Percentiles rank a stretch among this genome's conserved stretches.
These are phyloP conservation scores for Rapana venosa DNA, from an alignment of 2,888 invertebrate genomes.

Conservation along the genomic window DNA sequence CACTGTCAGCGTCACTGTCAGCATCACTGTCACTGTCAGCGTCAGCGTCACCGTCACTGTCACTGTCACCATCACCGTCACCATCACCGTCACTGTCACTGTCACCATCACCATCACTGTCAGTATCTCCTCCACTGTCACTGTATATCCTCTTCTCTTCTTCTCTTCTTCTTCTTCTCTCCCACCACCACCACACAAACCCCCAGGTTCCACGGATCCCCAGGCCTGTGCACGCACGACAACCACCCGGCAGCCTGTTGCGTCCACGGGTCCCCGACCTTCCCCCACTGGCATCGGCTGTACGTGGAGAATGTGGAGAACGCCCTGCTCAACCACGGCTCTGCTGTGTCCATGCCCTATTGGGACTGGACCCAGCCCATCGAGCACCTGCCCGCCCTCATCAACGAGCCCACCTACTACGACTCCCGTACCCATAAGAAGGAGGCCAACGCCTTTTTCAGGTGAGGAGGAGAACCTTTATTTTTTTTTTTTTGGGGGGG, in stretches of 20 bases:
- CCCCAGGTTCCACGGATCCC: slow-evolving; percentile 54
- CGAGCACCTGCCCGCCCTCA: slow-evolving; percentile 45
- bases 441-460: slow-evolving; percentile 52
- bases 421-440: slow-evolving; percentile 45
- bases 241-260: slow-evolving; percentile 54
- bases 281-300: slow-evolving; percentile 59
- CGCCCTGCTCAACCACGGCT: slow-evolving; percentile 54
- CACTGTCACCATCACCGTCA: too few relatives aligned
- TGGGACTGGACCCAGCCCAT: slow-evolving; percentile 54
- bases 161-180: neutral
- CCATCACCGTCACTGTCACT: too few relatives aligned
- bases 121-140: too few relatives aligned
- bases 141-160: neutral
- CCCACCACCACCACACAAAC: neutral
- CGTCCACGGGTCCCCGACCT: slow-evolving; percentile 55
- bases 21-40: too few relatives aligned
- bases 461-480: neutral
- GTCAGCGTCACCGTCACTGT: too few relatives aligned
- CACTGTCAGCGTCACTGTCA: too few relatives aligned
- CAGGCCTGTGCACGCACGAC: slow-evolving; percentile 51
- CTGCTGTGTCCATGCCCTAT: slow-evolving; percentile 53
- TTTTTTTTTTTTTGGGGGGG: too few relatives aligned
- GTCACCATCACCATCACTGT: too few relatives aligned
- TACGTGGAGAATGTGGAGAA: slow-evolving; percentile 55
- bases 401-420: slow-evolving; percentile 47